Evolutionary conservation across 2,888 invertebrate genomes (phyloP).

Genomic region (Drosophila affinis): DNA sequence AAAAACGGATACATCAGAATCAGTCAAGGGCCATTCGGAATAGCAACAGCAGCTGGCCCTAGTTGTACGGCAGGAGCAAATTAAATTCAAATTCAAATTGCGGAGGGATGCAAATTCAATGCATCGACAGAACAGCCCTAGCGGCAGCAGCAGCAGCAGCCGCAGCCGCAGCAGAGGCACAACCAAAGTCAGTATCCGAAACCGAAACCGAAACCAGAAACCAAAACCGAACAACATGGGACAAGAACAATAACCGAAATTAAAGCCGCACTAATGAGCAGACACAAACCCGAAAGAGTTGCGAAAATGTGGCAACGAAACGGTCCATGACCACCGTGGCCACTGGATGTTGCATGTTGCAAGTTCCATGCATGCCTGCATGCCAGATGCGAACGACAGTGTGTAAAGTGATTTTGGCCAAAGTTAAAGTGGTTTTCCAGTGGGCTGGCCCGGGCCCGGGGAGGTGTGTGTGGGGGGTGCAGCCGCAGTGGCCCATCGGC

Average conservation of each 20-base stretch:
- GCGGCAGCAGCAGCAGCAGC: not conserved
- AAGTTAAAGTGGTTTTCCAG: constrained; percentile 66
- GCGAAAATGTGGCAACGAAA: constrained; percentile 55
- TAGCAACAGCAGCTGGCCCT: constrained; percentile 46
- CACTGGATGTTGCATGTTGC: constrained; percentile 15
- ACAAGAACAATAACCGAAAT: constrained; percentile 67
- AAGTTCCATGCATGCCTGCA: constrained; percentile 26
- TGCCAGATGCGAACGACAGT: constrained; percentile 22
- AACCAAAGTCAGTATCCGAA: constrained; percentile 17
- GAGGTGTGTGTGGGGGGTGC: not conserved
- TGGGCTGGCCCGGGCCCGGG: too few species aligned
- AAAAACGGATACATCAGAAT: too few species aligned
- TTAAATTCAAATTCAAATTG: constrained; percentile 60
- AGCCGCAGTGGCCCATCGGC: constrained; percentile 25
- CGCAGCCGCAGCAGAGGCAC: constrained; percentile 16
- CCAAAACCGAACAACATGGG: constrained; percentile 49
- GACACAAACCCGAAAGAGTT: constrained; percentile 69
- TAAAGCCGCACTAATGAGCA: constrained; percentile 79
- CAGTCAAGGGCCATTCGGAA: too few species aligned
- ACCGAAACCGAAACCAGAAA: constrained; percentile 29
- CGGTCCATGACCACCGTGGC: constrained; percentile 17
- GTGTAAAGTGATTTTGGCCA: constrained; percentile 70
- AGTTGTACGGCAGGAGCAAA: constrained; percentile 26
- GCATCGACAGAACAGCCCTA: constrained; percentile 29
- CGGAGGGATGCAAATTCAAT: constrained; percentile 53